Percentiles rank a stretch among this genome's conserved stretches.
Evolutionary conservation across 1,140 invertebrate species (phyloP).

Genomic region (Drosophila takahashii): DNA sequence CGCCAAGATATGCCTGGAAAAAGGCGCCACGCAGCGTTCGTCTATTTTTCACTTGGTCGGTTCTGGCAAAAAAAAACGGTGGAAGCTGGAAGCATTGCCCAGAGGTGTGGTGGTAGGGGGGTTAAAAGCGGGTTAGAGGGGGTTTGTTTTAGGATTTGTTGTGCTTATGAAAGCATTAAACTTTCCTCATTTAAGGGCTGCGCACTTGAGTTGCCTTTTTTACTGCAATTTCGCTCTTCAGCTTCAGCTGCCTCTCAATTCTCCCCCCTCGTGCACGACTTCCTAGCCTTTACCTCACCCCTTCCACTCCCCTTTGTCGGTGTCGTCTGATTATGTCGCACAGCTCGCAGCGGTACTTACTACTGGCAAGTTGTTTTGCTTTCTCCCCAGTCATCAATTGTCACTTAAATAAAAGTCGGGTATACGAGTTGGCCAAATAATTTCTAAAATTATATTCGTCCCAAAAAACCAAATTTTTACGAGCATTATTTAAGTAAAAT

Average conservation of each 20-base stretch:
- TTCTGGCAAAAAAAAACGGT: constrained; percentile 13
- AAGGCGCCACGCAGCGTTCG: constrained; percentile 71
- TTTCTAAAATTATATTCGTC: too few relatives aligned
- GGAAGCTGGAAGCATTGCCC: neutral
- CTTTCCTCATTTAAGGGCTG: constrained; percentile 80
- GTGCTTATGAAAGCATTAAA: constrained; percentile 83
- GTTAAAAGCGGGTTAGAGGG: constrained; percentile 7
- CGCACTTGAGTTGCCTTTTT: constrained; percentile 81
- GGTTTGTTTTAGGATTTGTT: constrained; percentile 79
- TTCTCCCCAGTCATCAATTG: constrained; percentile 20
- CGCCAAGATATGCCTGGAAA: constrained; percentile 64
- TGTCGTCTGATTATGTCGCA: constrained; percentile 67
- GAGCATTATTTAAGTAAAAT: too few relatives aligned
- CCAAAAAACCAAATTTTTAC: too few relatives aligned
- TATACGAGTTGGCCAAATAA: neutral
- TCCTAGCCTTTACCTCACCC: constrained; percentile 2
- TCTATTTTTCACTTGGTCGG: constrained; percentile 75
- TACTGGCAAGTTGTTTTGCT: constrained; percentile 34
- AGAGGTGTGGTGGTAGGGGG: neutral
- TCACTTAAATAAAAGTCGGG: neutral
- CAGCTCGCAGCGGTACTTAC: constrained; percentile 42
- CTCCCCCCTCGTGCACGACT: neutral
- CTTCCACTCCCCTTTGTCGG: constrained; percentile 19
- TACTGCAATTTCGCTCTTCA: constrained; percentile 76
- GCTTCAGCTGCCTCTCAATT: constrained; percentile 26